These are phyloP conservation scores for Cherax quadricarinatus DNA, from an alignment of 1,140 invertebrate species.

Conservation along the genomic window DNA sequence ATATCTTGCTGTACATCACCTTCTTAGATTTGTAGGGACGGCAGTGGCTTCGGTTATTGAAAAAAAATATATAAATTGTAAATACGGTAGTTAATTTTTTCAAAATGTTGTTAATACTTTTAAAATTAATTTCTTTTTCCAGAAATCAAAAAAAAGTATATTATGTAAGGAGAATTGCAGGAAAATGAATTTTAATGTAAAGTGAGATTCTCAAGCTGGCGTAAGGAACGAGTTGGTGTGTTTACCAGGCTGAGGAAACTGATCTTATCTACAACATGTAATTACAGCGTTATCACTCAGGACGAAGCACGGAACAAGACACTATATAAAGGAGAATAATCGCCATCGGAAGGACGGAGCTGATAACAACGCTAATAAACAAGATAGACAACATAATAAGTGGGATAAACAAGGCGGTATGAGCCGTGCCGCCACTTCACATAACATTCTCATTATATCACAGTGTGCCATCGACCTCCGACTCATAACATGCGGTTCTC, in stretches of 20 bases:
- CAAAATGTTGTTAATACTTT: too few species aligned
- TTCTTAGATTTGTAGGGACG: not conserved
- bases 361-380: not conserved
- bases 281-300: not conserved
- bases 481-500: not conserved
- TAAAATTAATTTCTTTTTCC: too few species aligned
- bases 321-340: not conserved
- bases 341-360: not conserved
- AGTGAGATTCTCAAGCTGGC: too few species aligned
- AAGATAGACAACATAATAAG: constrained; percentile 19
- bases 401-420: not conserved
- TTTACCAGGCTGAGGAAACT: not conserved
- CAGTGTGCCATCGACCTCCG: not conserved
- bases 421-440: not conserved
- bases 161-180: not conserved
- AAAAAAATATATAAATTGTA: not conserved
- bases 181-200: too few species aligned
- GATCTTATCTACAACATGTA: not conserved
- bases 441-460: not conserved
- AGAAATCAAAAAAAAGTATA: too few species aligned
- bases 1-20: not conserved
- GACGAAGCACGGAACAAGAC: not conserved
- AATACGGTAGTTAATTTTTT: too few species aligned
- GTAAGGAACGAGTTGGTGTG: not conserved
- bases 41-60: not conserved